Evolutionary conservation across 2,113 vertebrate genomes (phyloP).

Genomic region (Myotis yumanensis): DNA sequence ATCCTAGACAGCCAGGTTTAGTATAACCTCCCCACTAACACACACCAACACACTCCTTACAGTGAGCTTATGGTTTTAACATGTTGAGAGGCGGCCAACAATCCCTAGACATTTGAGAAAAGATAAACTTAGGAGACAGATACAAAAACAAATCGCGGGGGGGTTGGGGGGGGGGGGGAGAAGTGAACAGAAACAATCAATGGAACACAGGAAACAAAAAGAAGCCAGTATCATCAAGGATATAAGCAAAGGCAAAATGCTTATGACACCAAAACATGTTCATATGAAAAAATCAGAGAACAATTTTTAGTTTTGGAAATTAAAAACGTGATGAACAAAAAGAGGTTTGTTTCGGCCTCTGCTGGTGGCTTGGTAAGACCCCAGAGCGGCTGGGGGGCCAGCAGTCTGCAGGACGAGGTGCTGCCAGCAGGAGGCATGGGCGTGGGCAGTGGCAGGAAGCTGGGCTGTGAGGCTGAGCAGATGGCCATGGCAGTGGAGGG

Average conservation of each 20-base stretch:
- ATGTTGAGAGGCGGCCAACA: neutral
- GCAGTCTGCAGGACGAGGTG: rapidly evolving
- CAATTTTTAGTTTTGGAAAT: neutral
- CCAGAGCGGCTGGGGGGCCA: neutral
- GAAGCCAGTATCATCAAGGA: neutral
- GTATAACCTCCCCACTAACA: neutral
- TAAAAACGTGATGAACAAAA: neutral
- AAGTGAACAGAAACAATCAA: neutral
- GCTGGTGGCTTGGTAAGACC: too few relatives aligned
- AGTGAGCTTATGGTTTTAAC: neutral
- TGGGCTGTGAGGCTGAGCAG: too few relatives aligned
- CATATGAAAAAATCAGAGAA: neutral
- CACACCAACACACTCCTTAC: neutral
- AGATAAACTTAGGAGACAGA: neutral
- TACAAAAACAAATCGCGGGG: neutral
- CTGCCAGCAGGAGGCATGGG: neutral
- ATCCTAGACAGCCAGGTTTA: neutral
- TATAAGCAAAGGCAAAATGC: neutral
- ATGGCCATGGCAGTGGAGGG: too few relatives aligned
- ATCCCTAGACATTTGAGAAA: neutral
- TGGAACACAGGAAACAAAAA: neutral
- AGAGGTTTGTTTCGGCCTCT: neutral
- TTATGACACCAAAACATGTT: neutral
- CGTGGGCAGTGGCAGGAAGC: neutral
- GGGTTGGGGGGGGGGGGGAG: too few relatives aligned